Base-by-base conservation (phyloP, 2,797 vertebrate genomes). In the Aselliscus stoliczkanus region DNA sequence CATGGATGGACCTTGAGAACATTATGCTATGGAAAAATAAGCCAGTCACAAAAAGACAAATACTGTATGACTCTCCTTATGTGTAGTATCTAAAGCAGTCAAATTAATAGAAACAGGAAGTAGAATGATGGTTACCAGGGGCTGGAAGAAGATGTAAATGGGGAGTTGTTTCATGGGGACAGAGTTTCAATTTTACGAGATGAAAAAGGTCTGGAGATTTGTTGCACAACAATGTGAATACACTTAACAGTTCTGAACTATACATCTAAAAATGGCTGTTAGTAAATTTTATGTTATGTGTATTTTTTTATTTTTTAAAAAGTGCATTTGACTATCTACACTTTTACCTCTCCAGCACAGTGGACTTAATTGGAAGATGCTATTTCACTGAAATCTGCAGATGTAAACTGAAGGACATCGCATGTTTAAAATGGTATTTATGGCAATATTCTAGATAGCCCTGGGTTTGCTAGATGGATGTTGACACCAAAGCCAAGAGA, bases 321-420 rank as follows among this genome's bases (percentile, higher is more conserved):
- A 58, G 13, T 84, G 44, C 37, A 54, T 80, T 69, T 96, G 56
- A 86, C 15, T 47, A 0, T 25, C 34, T 11, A 69, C 1, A 23
- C 81, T 18, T 83, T 95, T 97, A 42, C 76, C 25, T 94, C 29
- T 92, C 79, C 83, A 99, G 99, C 80, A 99, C 99, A 47, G 99
- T 99, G 34, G 99, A 99, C 98, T 99, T 99, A 98, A 99, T 99
- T 70, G 99, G 99, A 94, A 99, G 99, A 98, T 99, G 99, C 98
- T 99, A 99, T 98, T 99, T 99, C 5, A 99, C 99, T 1, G 99
- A 99, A 70, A 99, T 99, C 98, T 99, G 99, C 99, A 99, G 99
- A 93, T 99, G 99, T 98, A 99, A 99, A 88, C 98, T 99, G 98
- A 99, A 99, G 98, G 99, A 99, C 98, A 99, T 99, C 4, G 99